These are phyloP conservation scores for Danionella cerebrum DNA, from an alignment of 2,113 vertebrate genomes.

Conservation along the genomic window DNA sequence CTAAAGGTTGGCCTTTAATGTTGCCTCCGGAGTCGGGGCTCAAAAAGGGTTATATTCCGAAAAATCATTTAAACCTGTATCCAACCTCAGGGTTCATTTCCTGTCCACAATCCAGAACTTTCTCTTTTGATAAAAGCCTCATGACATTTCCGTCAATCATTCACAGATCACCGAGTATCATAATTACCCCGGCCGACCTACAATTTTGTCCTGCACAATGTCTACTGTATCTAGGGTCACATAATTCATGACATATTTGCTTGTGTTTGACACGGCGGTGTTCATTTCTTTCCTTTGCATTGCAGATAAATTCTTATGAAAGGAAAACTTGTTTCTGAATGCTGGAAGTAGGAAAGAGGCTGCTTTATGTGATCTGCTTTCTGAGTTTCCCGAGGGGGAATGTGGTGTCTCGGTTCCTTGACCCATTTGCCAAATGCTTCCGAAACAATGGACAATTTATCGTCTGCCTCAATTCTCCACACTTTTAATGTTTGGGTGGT, in stretches of 20 bases:
- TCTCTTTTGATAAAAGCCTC: conserved; percentile 14
- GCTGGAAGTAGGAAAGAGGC: background rate
- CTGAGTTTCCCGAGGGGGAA: conserved; percentile 1
- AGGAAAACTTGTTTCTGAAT: conserved; percentile 13
- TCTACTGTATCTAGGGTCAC: background rate
- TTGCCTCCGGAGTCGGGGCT: background rate
- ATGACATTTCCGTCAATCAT: conserved; percentile 5
- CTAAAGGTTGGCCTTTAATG: background rate
- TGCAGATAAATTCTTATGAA: conserved; percentile 14
- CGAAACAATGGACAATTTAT: conserved; percentile 61
- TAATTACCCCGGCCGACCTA: background rate
- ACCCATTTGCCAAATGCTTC: conserved; percentile 48
- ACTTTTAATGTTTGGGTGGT: conserved; percentile 19
- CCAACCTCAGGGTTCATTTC: background rate
- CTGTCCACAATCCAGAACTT: background rate
- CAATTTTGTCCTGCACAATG: background rate
- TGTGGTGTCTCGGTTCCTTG: conserved; percentile 42
- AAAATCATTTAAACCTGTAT: background rate
- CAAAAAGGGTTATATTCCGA: background rate
- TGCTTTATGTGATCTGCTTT: conserved; percentile 33
- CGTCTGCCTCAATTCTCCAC: conserved; percentile 38
- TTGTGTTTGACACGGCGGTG: conserved; percentile 7
- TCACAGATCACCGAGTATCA: background rate
- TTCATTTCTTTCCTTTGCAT: conserved; percentile 13
- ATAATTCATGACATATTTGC: conserved; percentile 11